These are phyloP conservation scores for Tyto alba DNA, from an alignment of 2,113 vertebrate genomes.

Conservation along the genomic window DNA sequence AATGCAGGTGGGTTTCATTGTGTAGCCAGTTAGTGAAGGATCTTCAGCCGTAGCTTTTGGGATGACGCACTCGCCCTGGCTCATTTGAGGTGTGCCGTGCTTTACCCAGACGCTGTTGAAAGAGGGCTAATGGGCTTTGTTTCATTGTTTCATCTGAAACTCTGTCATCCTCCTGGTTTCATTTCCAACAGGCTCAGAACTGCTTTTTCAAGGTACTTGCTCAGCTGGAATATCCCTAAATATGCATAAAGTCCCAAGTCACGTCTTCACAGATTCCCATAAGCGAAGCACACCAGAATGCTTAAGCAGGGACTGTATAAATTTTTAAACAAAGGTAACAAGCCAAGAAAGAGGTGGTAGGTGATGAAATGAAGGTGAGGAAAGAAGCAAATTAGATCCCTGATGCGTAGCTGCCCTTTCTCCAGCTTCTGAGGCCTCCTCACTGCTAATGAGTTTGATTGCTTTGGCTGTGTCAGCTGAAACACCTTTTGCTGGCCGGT, in stretches of 20 bases:
- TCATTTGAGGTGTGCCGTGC: background rate
- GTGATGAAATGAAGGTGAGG: background rate
- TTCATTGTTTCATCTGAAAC: background rate
- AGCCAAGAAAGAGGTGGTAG: background rate
- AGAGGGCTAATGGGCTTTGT: background rate
- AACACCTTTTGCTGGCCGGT: background rate
- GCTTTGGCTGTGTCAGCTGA: background rate
- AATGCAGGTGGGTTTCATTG: background rate
- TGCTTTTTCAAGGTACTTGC: constrained; percentile 11
- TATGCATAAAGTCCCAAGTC: background rate
- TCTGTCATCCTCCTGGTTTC: background rate
- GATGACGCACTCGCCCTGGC: fast-evolving
- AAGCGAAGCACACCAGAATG: fast-evolving
- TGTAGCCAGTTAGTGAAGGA: background rate
- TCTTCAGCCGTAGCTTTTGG: background rate
- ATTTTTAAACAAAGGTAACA: background rate
- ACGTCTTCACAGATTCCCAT: background rate
- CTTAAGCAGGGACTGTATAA: background rate
- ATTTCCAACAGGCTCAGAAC: background rate
- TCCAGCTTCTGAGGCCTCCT: background rate
- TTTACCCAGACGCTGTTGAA: background rate
- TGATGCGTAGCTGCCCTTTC: background rate
- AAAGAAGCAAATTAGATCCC: background rate
- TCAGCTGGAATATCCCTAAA: constrained; percentile 25
- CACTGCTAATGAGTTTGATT: background rate